Evolutionary conservation across 1,140 invertebrate species (phyloP).

Genomic region (Dendroctonus valens): DNA sequence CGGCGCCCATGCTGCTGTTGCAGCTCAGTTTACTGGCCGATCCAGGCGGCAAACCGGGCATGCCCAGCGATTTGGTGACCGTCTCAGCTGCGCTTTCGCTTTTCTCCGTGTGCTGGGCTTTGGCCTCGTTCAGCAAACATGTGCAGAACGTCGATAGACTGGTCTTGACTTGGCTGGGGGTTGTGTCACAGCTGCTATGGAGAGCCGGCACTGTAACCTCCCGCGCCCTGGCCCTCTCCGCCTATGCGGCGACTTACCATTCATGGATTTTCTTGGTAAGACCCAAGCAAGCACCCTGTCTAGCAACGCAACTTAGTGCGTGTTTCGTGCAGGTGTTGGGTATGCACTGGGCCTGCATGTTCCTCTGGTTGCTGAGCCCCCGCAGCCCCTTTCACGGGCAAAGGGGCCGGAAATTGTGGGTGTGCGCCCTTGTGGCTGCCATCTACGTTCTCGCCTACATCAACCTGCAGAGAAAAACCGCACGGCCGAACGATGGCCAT

Average conservation of each 20-base stretch:
- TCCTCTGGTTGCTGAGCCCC: constrained; percentile 76
- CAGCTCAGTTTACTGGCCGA: constrained; percentile 75
- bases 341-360: constrained; percentile 69
- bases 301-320: neutral
- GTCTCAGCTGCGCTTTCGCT: constrained; percentile 80
- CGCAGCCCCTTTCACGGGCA: constrained; percentile 82
- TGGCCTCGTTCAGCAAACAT: constrained; percentile 88
- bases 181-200: constrained; percentile 82
- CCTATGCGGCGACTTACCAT: constrained; percentile 82
- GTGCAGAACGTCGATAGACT: constrained; percentile 80
- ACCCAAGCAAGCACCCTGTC: neutral
- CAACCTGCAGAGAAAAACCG: constrained; percentile 71
- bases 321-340: constrained; percentile 50
- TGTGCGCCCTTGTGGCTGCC: constrained; percentile 73
- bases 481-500: constrained; percentile 58
- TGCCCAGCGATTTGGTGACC: constrained; percentile 73
- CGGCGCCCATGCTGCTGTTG: constrained; percentile 81
- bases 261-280: constrained; percentile 77
- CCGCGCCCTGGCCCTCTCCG: constrained; percentile 74
- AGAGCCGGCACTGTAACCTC: constrained; percentile 83
- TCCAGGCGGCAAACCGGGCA: constrained; percentile 45
- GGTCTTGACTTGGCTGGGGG: constrained; percentile 84
- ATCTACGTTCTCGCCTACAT: constrained; percentile 90
- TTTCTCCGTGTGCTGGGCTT: constrained; percentile 85
- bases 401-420: constrained; percentile 62